Conservation (phyloP, 2,888 invertebrate genomes). For the Mylabris sibirica region DNA sequence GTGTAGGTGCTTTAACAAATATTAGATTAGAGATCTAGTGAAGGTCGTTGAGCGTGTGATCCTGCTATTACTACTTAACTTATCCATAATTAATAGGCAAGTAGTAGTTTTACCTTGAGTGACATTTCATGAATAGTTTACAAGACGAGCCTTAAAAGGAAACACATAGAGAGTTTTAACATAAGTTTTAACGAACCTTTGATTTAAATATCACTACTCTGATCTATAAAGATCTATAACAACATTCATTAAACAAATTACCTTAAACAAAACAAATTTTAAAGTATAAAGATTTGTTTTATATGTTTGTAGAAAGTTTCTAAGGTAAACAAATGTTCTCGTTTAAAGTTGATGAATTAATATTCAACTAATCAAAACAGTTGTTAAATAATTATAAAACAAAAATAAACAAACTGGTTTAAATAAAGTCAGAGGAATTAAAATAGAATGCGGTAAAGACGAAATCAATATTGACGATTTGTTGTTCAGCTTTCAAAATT, state of each 20-base stretch:
- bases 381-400: not conserved
- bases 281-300: not conserved
- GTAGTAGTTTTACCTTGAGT: constrained; percentile 40
- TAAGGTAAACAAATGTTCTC: not conserved
- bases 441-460: not conserved
- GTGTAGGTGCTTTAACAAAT: constrained; percentile 16
- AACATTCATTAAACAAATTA: constrained; percentile 2
- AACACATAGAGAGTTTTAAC: constrained; percentile 19
- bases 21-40: constrained; percentile 42
- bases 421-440: not conserved
- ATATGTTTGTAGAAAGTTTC: not conserved
- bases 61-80: constrained; percentile 33
- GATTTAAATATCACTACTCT: constrained; percentile 27
- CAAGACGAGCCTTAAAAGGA: constrained; percentile 29
- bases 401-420: not conserved
- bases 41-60: constrained; percentile 36
- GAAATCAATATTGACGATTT: not conserved
- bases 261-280: not conserved
- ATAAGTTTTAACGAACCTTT: constrained; percentile 14
- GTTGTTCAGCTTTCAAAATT: not conserved
- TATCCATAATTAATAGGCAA: constrained; percentile 51
- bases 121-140: constrained; percentile 52
- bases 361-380: not conserved
- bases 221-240: not conserved
- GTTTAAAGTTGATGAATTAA: constrained; percentile 1